phyloP scores from a whole-genome alignment of 2,888 invertebrate genomes.

The Margaritifera margaritifera region DNA sequence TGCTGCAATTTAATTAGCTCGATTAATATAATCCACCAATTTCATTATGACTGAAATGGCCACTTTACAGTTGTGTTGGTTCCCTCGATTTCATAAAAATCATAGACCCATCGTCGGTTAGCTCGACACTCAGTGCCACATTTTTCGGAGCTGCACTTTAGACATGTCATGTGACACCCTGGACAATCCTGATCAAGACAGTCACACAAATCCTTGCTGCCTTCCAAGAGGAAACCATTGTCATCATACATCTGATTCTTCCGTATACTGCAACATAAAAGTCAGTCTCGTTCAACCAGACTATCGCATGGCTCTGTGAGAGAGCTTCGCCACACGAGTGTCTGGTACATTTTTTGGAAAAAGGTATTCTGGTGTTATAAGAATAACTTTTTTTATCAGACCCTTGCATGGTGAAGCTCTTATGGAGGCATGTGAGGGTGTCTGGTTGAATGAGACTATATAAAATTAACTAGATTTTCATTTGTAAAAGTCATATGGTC shows the following conservation, averaged over 20 bases:
- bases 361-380: too few relatives aligned
- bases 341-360: neutral
- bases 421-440: too few relatives aligned
- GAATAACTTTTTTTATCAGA: too few relatives aligned
- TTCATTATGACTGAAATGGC: conserved; percentile 14
- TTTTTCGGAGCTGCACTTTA: conserved; percentile 72
- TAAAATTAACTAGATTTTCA: too few relatives aligned
- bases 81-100: conserved; percentile 68
- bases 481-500: too few relatives aligned
- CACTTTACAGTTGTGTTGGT: conserved; percentile 46
- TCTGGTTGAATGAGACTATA: too few relatives aligned
- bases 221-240: conserved; percentile 60
- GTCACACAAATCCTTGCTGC: conserved; percentile 85
- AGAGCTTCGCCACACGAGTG: neutral
- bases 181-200: conserved; percentile 84
- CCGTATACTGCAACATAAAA: conserved; percentile 48
- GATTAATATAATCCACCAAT: too few relatives aligned
- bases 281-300: neutral
- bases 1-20: too few relatives aligned
- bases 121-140: conserved; percentile 71
- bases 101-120: conserved; percentile 66
- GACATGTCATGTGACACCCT: conserved; percentile 85
- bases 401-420: too few relatives aligned
- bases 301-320: neutral
- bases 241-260: conserved; percentile 70